A percentile compares a stretch with the other conserved stretches of the same genome.
These are phyloP conservation scores for Anneissia japonica DNA, from an alignment of 35 echinoderm and acorn worm genomes.

Conservation along the genomic window DNA sequence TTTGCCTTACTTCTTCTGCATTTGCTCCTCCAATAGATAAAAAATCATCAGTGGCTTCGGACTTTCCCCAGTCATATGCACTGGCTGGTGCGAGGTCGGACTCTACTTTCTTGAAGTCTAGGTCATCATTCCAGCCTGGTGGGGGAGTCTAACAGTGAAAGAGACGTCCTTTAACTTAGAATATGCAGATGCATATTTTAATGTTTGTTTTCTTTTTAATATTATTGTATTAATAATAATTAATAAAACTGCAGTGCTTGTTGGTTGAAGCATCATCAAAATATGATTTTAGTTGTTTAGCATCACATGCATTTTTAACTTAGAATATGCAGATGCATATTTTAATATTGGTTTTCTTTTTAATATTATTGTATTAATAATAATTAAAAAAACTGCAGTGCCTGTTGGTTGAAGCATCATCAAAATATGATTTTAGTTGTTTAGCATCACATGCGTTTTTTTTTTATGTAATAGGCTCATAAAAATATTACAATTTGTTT, in stretches of 20 bases:
- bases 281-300: not conserved
- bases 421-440: not conserved
- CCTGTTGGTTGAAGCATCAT: not conserved
- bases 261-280: not conserved
- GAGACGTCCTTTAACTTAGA: slow-evolving; percentile 4
- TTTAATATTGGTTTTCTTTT: not conserved
- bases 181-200: not conserved
- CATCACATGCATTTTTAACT: not conserved
- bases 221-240: not conserved
- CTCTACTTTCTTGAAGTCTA: slow-evolving; percentile 59
- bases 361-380: not conserved
- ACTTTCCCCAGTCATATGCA: slow-evolving; percentile 73
- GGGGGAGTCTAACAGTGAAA: slow-evolving; percentile 37
- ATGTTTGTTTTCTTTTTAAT: not conserved
- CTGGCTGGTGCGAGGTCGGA: slow-evolving; percentile 68
- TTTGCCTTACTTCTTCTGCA: not conserved
- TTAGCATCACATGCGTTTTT: not conserved
- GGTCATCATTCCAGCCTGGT: slow-evolving; percentile 55
- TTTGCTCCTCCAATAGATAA: not conserved
- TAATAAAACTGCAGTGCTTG: not conserved
- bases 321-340: not conserved
- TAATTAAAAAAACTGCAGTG: not conserved
- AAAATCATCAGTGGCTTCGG: not conserved
- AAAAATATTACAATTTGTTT: too few species aligned
- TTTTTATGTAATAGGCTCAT: too few species aligned